A percentile compares a stretch with the other conserved stretches of the same genome.
phyloP scores from a whole-genome alignment of 2,797 vertebrate species.

The Pipistrellus nathusii region DNA sequence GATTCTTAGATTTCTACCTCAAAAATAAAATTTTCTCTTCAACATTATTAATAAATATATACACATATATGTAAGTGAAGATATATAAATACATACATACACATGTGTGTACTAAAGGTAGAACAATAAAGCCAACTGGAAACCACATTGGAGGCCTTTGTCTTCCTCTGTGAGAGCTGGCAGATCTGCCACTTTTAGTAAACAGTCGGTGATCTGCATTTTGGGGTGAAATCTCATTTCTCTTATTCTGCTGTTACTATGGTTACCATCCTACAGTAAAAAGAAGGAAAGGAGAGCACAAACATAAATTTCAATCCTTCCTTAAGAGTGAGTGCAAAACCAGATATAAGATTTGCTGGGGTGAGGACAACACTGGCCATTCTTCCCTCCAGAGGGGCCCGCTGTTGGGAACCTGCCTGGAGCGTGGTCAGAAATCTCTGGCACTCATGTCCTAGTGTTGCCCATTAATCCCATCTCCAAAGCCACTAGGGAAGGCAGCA shows the following conservation, averaged over 20 bases:
- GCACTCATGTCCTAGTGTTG: background rate
- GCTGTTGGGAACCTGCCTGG: background rate
- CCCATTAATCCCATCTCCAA: background rate
- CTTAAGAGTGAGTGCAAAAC: background rate
- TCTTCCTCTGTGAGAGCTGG: conserved; percentile 71
- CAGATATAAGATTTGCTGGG: background rate
- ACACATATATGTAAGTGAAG: background rate
- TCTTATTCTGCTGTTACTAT: conserved; percentile 86
- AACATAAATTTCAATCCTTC: conserved; percentile 69
- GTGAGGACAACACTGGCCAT: background rate
- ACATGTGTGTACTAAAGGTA: background rate
- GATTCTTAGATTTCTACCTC: background rate
- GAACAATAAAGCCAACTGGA: conserved; percentile 1
- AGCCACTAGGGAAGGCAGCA: background rate
- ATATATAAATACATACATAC: background rate
- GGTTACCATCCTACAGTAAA: conserved; percentile 85
- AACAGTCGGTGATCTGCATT: conserved; percentile 84
- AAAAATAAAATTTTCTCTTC: conserved; percentile 66
- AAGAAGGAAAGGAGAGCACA: conserved; percentile 61
- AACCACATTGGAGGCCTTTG: conserved; percentile 59
- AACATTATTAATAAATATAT: conserved; percentile 59
- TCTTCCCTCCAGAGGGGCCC: background rate
- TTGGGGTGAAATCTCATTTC: conserved; percentile 83
- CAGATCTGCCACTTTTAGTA: conserved; percentile 62
- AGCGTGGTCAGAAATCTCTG: background rate